phyloP scores from a whole-genome alignment of 2,113 vertebrate genomes.

The Scophthalmus maximus region DNA sequence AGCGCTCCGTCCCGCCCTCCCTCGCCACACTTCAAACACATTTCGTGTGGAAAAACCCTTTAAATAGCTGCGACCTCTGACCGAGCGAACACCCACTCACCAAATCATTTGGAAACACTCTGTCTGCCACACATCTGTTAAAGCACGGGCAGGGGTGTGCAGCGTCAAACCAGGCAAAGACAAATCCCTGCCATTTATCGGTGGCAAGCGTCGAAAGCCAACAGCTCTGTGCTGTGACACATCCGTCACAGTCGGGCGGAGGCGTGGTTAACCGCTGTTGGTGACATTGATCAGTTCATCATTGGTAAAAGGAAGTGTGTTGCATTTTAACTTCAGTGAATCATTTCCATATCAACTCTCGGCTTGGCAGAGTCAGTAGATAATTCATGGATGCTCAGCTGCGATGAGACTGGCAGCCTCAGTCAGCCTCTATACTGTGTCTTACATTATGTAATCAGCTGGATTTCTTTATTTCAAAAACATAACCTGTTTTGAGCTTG shows the following conservation, averaged over 20 bases:
- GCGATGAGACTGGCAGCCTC: not conserved
- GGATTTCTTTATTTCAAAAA: not conserved
- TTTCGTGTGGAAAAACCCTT: constrained; percentile 71
- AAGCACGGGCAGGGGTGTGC: constrained; percentile 20
- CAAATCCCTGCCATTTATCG: not conserved
- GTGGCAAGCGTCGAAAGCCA: not conserved
- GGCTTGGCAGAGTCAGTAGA: not conserved
- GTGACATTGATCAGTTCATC: constrained; percentile 3
- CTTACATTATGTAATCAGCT: not conserved
- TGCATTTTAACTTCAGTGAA: not conserved
- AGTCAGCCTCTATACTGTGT: not conserved
- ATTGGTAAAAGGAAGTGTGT: constrained; percentile 3
- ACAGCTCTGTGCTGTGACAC: not conserved
- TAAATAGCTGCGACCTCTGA: constrained; percentile 81
- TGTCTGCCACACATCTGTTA: constrained; percentile 49
- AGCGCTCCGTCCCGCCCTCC: constrained; percentile 4
- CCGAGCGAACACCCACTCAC: constrained; percentile 53
- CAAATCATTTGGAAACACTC: constrained; percentile 44
- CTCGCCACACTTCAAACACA: constrained; percentile 70
- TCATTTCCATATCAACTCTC: not conserved
- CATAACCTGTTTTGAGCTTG: too few species aligned
- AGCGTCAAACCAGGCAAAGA: not conserved
- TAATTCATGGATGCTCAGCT: not conserved
- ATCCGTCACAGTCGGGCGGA: not conserved
- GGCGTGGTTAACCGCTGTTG: not conserved